Evolutionary conservation across 2,797 vertebrate genomes (phyloP).

Genomic region (Loriculus beryllinus): DNA sequence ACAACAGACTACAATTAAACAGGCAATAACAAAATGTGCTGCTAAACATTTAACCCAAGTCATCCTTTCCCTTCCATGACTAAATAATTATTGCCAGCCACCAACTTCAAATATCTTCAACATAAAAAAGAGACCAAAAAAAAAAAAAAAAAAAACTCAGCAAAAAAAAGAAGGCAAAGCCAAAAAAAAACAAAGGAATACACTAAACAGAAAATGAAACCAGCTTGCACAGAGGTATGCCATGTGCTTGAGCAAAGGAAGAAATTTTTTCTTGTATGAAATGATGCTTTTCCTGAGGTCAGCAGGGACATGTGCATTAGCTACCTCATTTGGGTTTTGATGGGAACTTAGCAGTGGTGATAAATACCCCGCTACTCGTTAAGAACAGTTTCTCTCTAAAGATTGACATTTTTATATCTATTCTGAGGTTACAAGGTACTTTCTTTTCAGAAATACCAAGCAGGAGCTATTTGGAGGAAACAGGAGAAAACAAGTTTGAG

Average conservation of each 20-base stretch:
- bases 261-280: not conserved
- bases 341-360: not conserved
- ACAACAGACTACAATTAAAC: slow-evolving; percentile 17
- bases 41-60: not conserved
- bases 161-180: not conserved
- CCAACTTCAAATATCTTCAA: not conserved
- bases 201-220: not conserved
- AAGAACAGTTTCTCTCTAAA: not conserved
- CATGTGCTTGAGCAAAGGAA: not conserved
- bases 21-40: not conserved
- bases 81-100: not conserved
- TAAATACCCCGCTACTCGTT: not conserved
- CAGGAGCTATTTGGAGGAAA: not conserved
- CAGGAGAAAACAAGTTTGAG: not conserved
- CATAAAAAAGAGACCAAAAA: not conserved
- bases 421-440: not conserved
- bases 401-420: not conserved
- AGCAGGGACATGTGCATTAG: not conserved
- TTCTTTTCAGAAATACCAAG: not conserved
- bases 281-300: not conserved
- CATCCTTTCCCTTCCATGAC: not conserved
- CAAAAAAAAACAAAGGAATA: not conserved
- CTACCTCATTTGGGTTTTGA: not conserved
- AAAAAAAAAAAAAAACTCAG: not conserved
- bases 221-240: not conserved